Conservation (phyloP, 2,113 vertebrate species). For the Cervus canadensis region DNA sequence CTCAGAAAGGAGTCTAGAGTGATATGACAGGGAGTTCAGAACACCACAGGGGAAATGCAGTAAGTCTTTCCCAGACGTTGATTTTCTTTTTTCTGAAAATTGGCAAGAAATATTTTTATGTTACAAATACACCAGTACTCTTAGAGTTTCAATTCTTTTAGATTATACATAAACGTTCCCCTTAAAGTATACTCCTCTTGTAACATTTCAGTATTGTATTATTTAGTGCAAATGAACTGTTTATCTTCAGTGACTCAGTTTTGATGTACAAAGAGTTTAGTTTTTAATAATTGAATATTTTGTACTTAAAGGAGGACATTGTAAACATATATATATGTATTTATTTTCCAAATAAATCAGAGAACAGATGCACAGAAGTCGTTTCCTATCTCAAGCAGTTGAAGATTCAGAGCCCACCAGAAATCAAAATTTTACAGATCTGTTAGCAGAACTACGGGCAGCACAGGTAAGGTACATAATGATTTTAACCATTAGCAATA, state of each 20-base stretch:
- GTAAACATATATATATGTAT: not conserved
- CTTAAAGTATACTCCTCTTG: not conserved
- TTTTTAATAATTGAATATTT: constrained; percentile 37
- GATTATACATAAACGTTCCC: not conserved
- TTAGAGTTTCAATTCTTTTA: constrained; percentile 8
- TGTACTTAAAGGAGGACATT: not conserved
- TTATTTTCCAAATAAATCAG: constrained; percentile 76
- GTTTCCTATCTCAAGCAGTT: constrained; percentile 60
- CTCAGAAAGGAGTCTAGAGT: not conserved
- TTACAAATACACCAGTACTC: not conserved
- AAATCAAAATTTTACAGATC: constrained; percentile 81
- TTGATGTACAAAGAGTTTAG: not conserved
- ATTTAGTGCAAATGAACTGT: constrained; percentile 1
- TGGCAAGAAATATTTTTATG: constrained; percentile 15
- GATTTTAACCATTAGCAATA: not conserved
- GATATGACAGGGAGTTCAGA: not conserved
- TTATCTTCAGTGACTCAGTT: not conserved
- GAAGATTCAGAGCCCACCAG: constrained; percentile 73
- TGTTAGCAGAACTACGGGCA: constrained; percentile 84
- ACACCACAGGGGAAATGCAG: not conserved
- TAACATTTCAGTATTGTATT: not conserved
- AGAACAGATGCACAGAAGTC: constrained; percentile 83
- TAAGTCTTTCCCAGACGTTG: not conserved
- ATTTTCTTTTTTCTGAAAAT: not conserved
- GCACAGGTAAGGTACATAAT: constrained; percentile 80